Percentiles rank a stretch among this genome's conserved stretches.
Evolutionary conservation across 2,797 vertebrate species (phyloP).

Genomic region (Lepilemur septentrionalis): DNA sequence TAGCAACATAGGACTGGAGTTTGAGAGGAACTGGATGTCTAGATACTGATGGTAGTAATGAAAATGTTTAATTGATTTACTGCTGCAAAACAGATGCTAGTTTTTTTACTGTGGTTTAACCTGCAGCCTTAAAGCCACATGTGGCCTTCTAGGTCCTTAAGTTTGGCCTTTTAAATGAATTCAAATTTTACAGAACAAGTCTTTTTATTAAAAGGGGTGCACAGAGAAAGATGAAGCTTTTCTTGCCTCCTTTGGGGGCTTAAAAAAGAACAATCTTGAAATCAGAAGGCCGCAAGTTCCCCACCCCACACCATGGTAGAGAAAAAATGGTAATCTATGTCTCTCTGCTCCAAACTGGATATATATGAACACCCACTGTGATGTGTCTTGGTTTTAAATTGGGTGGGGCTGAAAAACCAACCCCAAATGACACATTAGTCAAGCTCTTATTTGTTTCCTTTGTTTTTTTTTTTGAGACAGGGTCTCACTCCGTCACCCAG

Average conservation of each 20-base stretch:
- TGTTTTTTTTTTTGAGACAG: too few relatives aligned
- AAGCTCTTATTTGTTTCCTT: background rate
- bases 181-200: too few relatives aligned
- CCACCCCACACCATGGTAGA: background rate
- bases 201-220: too few relatives aligned
- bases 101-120: background rate
- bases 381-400: background rate
- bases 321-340: background rate
- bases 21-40: background rate
- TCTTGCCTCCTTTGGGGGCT: too few relatives aligned
- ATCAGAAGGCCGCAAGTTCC: too few relatives aligned
- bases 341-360: background rate
- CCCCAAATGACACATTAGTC: background rate
- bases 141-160: too few relatives aligned
- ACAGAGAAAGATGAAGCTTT: too few relatives aligned
- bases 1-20: background rate
- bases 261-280: background rate
- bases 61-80: background rate
- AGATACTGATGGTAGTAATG: background rate
- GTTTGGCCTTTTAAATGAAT: too few relatives aligned
- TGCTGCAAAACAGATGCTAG: background rate
- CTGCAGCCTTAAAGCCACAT: too few relatives aligned
- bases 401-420: background rate
- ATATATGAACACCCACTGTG: background rate
- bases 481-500: too few relatives aligned